Conservation (phyloP, 2,888 invertebrate genomes). For the Tholera decimalis region DNA sequence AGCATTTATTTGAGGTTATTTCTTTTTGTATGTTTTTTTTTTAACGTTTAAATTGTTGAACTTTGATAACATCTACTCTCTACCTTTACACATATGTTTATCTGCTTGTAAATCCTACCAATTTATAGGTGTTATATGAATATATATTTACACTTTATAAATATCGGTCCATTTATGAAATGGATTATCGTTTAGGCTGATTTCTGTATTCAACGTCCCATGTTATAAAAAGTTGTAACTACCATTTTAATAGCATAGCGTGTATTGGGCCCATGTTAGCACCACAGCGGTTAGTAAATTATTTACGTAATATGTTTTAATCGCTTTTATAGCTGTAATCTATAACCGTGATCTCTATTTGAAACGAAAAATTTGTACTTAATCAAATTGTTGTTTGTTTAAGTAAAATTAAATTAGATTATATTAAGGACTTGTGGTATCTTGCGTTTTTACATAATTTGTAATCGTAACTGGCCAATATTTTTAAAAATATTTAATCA, state of each 20-base stretch:
- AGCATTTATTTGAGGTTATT: conserved; percentile 70
- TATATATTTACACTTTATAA: conserved; percentile 71
- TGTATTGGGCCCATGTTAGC: conserved; percentile 66
- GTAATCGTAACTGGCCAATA: conserved; percentile 76
- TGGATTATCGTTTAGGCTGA: conserved; percentile 50
- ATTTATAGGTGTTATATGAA: conserved; percentile 79
- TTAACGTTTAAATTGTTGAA: conserved; percentile 72
- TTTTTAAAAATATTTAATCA: conserved; percentile 72
- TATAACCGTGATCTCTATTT: conserved; percentile 78
- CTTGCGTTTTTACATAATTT: conserved; percentile 71
- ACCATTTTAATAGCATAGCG: conserved; percentile 65
- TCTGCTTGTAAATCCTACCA: conserved; percentile 74
- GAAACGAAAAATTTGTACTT: conserved; percentile 79
- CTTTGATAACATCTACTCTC: conserved; percentile 74
- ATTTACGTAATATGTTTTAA: conserved; percentile 62
- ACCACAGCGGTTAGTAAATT: conserved; percentile 60
- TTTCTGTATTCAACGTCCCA: conserved; percentile 66
- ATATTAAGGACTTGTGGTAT: conserved; percentile 74
- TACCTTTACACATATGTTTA: conserved; percentile 72
- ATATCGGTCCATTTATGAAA: conserved; percentile 60
- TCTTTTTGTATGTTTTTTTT: conserved; percentile 74
- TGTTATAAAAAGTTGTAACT: conserved; percentile 52
- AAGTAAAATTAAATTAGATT: conserved; percentile 70
- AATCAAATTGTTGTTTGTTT: conserved; percentile 81
- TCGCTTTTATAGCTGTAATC: conserved; percentile 68